Evolutionary conservation across 2,797 vertebrate species (phyloP).

Genomic region (Gymnothorax reevesii): DNA sequence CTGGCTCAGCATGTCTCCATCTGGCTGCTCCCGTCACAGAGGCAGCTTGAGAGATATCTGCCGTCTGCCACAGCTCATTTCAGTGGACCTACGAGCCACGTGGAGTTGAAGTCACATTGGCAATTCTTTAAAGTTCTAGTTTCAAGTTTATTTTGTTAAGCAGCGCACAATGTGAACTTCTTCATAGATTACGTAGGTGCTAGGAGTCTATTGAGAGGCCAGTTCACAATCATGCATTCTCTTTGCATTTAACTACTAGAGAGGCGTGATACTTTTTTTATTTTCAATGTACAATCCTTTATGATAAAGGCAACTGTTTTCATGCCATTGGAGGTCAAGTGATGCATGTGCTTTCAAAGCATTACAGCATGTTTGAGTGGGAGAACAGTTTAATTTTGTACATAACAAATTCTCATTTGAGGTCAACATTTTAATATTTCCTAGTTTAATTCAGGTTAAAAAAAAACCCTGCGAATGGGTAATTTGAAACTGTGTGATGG

Average conservation of each 20-base stretch:
- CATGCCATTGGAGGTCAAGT: background rate
- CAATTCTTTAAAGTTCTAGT: background rate
- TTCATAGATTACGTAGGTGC: background rate
- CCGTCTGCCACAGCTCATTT: conserved; percentile 12
- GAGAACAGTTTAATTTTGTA: background rate
- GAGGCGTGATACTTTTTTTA: background rate
- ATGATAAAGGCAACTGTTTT: background rate
- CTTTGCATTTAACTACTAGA: background rate
- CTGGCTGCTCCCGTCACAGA: conserved; percentile 19
- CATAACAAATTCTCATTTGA: background rate
- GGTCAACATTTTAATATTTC: background rate
- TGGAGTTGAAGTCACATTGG: background rate
- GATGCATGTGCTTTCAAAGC: background rate
- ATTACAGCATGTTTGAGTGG: conserved; percentile 2
- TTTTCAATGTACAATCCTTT: background rate
- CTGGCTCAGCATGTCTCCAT: conserved; percentile 30
- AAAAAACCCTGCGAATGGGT: background rate
- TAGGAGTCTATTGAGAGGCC: background rate
- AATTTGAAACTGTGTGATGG: background rate
- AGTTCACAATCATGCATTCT: background rate
- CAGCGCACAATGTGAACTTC: background rate
- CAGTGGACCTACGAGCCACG: background rate
- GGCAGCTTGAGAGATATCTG: background rate
- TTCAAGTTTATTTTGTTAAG: background rate
- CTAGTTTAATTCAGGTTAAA: background rate